Evolutionary conservation across 2,888 invertebrate species (phyloP), one percentile per base, ranked within the genome.

Genomic region (Stomorhina lunata): DNA sequence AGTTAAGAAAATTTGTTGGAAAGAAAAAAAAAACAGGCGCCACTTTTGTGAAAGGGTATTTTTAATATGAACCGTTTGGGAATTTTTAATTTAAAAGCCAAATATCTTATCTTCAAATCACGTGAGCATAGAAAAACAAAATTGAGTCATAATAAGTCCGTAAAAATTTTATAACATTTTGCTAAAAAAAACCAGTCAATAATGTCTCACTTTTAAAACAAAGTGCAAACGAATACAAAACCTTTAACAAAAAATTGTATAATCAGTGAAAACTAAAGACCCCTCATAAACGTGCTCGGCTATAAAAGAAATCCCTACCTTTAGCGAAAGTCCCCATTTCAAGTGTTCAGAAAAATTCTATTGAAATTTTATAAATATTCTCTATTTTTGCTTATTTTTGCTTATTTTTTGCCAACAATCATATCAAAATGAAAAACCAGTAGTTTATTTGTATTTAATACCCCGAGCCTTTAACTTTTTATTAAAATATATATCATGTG

Each of bases 381-480:
- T 37, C 25, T 48, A 37, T 68, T 55, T 63, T 40, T 66, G 59
- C 71, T 61, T 50, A 63, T 63, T 45, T 78, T 55, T 71, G 55
- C 45, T 55, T 53, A 71, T 55, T 63, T 71, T 63, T 53, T 71
- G 53, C 69, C 69, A 63, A 78, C 77, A 78, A 63, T 32, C 40
- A 69, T 69, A 66, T 43, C 15, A 68, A 29, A 68, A 32, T 22
- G 48, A 76, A 69, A 80, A 80, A 72, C 79, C 72, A 80, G 79
- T 80, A 80, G 79, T 80, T 72, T 72, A 73, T 53, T 69, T 77
- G 68, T 29, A 77, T n/a, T 59, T 66, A 77, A 77, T 69, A 76
- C 66, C 22, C n/a, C n/a, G n/a, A 37, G 66, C 57, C 50, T n/a
- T n/a, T n/a, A n/a, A 79, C 71, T 72, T 65, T 78, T 78, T 78